phyloP scores from a whole-genome alignment of 2,113 vertebrate genomes.

The Oncorhynchus clarkii region DNA sequence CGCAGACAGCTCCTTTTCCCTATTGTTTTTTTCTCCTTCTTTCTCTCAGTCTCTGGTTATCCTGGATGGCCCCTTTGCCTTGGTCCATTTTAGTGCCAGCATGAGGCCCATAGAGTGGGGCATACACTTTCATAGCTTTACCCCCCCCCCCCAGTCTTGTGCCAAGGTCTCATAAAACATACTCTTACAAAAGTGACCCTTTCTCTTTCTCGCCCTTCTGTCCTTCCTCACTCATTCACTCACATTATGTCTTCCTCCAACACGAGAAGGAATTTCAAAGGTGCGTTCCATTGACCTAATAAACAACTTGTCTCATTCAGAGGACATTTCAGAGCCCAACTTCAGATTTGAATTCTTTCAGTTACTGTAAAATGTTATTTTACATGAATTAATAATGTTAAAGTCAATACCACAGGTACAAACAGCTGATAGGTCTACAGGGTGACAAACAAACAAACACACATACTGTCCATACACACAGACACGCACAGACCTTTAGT shows the following conservation, averaged over 20 bases:
- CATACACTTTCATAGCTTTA: slow-evolving; percentile 34
- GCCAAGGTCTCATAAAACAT: slow-evolving; percentile 64
- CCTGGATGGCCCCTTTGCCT: slow-evolving; percentile 18
- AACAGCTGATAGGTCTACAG: no score
- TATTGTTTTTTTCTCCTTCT: slow-evolving; percentile 25
- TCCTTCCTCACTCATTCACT: slow-evolving; percentile 7
- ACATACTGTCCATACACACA: no score
- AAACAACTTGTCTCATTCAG: slow-evolving; percentile 16
- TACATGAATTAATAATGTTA: no score
- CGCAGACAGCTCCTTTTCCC: slow-evolving; percentile 23
- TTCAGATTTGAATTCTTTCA: not conserved
- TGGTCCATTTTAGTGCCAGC: slow-evolving; percentile 35
- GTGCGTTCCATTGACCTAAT: slow-evolving; percentile 32
- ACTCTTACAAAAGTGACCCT: slow-evolving; percentile 40
- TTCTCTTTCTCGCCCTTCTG: slow-evolving; percentile 17
- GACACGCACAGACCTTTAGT: slow-evolving; percentile 84
- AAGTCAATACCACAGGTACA: no score
- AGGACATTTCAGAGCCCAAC: not conserved
- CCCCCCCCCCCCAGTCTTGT: slow-evolving; percentile 11
- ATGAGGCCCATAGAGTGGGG: slow-evolving; percentile 56
- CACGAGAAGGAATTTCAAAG: slow-evolving; percentile 11
- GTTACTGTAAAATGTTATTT: no score
- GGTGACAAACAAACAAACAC: no score
- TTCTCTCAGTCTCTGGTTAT: slow-evolving; percentile 15
- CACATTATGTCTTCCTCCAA: slow-evolving; percentile 24